A percentile compares a stretch with the other conserved stretches of the same genome.
Evolutionary conservation across 1,140 invertebrate species (phyloP).

Genomic region (Drosophila malerkotliana): DNA sequence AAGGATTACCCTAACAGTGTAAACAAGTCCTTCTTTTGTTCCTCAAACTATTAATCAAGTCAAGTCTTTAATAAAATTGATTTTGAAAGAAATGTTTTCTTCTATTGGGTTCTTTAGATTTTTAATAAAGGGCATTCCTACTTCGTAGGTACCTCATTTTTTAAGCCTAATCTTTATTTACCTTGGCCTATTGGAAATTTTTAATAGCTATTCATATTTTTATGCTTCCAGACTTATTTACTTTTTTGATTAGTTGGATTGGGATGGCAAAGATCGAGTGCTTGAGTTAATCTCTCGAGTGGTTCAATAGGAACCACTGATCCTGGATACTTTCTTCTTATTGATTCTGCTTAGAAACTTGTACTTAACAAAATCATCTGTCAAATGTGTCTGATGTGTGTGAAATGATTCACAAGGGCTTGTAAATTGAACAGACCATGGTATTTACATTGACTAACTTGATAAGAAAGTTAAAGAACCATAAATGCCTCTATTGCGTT

Average conservation of each 20-base stretch:
- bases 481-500: background rate
- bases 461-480: conserved; percentile 6
- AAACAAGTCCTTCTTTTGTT: background rate
- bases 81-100: no score
- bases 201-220: conserved; percentile 21
- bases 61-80: no score
- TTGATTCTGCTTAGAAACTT: background rate
- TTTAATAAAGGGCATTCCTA: background rate
- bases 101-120: no score
- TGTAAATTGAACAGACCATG: background rate
- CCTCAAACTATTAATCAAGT: background rate
- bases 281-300: conserved; percentile 20
- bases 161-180: conserved; percentile 26
- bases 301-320: conserved; percentile 13
- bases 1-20: background rate
- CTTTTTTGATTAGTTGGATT: conserved; percentile 19
- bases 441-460: background rate
- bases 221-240: conserved; percentile 8
- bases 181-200: background rate
- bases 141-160: background rate
- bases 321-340: conserved; percentile 21
- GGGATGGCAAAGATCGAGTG: conserved; percentile 24
- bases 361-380: no score
- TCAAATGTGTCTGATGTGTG: background rate
- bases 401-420: background rate